These are phyloP conservation scores for Parnassius glacialis DNA, from an alignment of 2,888 invertebrate genomes.

Conservation along the genomic window DNA sequence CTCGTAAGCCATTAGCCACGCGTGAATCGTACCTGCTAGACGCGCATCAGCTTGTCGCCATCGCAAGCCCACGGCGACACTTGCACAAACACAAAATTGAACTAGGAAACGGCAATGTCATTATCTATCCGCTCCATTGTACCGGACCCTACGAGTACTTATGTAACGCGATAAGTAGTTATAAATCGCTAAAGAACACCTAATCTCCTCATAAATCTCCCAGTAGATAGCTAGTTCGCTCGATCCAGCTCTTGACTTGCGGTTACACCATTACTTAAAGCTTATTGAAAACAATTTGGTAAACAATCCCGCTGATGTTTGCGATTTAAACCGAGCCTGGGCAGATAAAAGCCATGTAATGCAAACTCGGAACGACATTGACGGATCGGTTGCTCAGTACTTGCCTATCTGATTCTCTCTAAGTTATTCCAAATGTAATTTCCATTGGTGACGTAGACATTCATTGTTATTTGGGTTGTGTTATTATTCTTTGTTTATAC, in stretches of 20 bases:
- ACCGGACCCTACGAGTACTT: conserved; percentile 46
- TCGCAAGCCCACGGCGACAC: conserved; percentile 40
- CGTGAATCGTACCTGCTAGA: conserved; percentile 33
- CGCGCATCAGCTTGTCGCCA: conserved; percentile 32
- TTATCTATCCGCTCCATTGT: conserved; percentile 64
- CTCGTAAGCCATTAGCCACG: conserved; percentile 64
- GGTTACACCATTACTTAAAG: conserved; percentile 69
- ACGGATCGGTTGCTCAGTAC: conserved; percentile 75
- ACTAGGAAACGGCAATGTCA: conserved; percentile 55
- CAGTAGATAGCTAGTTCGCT: conserved; percentile 53
- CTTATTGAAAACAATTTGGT: conserved; percentile 79
- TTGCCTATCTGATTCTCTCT: conserved; percentile 78
- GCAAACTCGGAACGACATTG: conserved; percentile 77
- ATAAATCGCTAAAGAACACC: conserved; percentile 68
- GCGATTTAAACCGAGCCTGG: conserved; percentile 70
- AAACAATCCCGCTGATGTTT: conserved; percentile 74
- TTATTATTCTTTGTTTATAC: conserved; percentile 61
- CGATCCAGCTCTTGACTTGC: conserved; percentile 45
- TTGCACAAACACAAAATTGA: conserved; percentile 45
- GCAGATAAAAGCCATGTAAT: conserved; percentile 77
- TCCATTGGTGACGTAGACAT: conserved; percentile 72
- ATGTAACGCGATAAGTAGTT: conserved; percentile 66
- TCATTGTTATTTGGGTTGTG: conserved; percentile 69
- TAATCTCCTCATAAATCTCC: conserved; percentile 63
- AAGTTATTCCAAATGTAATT: conserved; percentile 76